These are phyloP conservation scores for Nomada ferruginata DNA, from an alignment of 2,888 invertebrate species.

Conservation along the genomic window DNA sequence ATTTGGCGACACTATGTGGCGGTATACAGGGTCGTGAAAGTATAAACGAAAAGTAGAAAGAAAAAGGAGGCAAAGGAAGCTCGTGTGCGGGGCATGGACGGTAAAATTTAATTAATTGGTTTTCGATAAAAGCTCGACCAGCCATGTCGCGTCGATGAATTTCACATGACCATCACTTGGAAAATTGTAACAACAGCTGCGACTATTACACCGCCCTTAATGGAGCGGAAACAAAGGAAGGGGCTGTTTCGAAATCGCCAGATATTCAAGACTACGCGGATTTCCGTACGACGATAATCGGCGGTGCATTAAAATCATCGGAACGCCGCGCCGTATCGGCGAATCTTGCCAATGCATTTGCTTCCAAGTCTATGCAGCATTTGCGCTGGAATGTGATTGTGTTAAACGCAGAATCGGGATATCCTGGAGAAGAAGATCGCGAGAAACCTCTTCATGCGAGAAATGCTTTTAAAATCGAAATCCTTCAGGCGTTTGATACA, in stretches of 20 bases:
- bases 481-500: constrained; percentile 28
- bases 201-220: constrained; percentile 52
- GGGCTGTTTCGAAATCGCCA: constrained; percentile 20
- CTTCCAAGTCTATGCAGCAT: constrained; percentile 47
- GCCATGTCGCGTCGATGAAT: constrained; percentile 13
- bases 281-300: constrained; percentile 54
- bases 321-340: constrained; percentile 47
- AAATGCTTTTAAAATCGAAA: constrained; percentile 59
- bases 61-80: too few species aligned
- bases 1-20: too few species aligned
- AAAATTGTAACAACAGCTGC: constrained; percentile 35
- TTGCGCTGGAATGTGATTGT: constrained; percentile 50
- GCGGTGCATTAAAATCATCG: constrained; percentile 67
- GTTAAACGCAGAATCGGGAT: constrained; percentile 56
- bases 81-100: background rate
- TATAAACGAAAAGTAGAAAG: background rate
- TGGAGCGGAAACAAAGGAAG: constrained; percentile 50
- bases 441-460: constrained; percentile 32
- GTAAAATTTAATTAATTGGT: constrained; percentile 51
- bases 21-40: too few species aligned
- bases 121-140: constrained; percentile 35
- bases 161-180: constrained; percentile 16
- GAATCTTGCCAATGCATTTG: constrained; percentile 56
- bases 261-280: constrained; percentile 41
- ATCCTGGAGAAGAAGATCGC: constrained; percentile 46